phyloP scores from a whole-genome alignment of 2,888 invertebrate genomes.

The Zele albiditarsus region DNA sequence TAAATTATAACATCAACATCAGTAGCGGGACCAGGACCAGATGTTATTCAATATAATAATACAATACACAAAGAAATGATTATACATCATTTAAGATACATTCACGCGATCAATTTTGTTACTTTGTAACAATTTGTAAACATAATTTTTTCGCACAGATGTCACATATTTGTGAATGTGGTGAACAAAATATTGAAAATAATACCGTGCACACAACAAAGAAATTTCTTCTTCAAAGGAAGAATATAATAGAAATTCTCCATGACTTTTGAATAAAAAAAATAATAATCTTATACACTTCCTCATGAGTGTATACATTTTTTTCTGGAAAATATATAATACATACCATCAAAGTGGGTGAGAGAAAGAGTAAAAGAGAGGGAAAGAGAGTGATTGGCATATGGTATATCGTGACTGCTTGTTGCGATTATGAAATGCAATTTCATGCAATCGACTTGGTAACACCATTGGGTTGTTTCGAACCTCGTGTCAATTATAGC shows the following conservation, averaged over 20 bases:
- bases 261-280: no score
- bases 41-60: neutral
- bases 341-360: neutral
- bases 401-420: conserved; percentile 3
- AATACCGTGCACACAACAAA: no score
- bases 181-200: neutral
- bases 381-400: neutral
- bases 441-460: conserved; percentile 3
- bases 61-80: conserved; percentile 1
- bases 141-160: neutral
- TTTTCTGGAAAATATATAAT: no score
- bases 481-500: conserved; percentile 3
- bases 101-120: neutral
- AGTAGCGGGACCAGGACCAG: neutral
- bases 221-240: no score
- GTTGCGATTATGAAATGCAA: conserved; percentile 3
- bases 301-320: no score
- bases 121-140: neutral
- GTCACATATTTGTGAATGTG: neutral
- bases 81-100: neutral
- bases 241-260: no score
- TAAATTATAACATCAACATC: neutral
- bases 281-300: no score
- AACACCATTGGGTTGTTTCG: conserved; percentile 1
- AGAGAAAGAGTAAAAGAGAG: neutral